Base-by-base conservation (phyloP, 2,797 vertebrate genomes). In the Eupleurogrammus muticus region DNA sequence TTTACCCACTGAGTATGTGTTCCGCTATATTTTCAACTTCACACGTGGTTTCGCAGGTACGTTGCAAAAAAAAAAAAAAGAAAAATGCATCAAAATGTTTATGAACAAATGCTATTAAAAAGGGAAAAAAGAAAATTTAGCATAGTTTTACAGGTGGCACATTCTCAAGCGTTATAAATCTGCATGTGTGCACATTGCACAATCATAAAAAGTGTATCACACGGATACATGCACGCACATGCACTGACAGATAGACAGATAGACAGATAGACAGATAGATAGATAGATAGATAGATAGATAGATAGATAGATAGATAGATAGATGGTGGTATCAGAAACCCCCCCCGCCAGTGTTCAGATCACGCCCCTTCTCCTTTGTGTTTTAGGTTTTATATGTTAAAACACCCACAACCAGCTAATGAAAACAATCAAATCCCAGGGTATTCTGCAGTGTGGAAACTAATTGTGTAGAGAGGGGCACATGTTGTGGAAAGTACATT, bases 401-500 rank as follows among this genome's bases (percentile, higher is more conserved):
- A 51, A 47, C 19, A n/a, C 12, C 16, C 19, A 44, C 4, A 10
- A 60, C 36, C 35, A 67, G 21, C 42, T 59, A 68, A 59, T 46
- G 14, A 62, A 65, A 75, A 53, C 20, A 65, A 10, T 9, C 6
- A 56, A 73, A 65, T 60, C 60, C 49, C 49, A 16, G 17, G 54
- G 36, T 61, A 46, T 34, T 34, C 32, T 44, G 38, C 21, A 19
- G 32, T 35, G 32, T 68, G 60, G 44, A 63, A 71, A 67, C 32
- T 48, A 48, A 75, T 58, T 40, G 46, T 36, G 55, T 24, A 68
- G 32, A 46, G 19, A 55, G 9, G 32, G 65, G 67, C 44, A 70
- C 6, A 23, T 62, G 21, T 66, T 65, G 44, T 79, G 70, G 70
- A 79, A 85, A 80, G 55, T 65, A 56, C 57, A 68, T 49, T 4